These are phyloP conservation scores for Bolborhynchus lineola DNA, from an alignment of 2,113 vertebrate genomes.

Conservation along the genomic window DNA sequence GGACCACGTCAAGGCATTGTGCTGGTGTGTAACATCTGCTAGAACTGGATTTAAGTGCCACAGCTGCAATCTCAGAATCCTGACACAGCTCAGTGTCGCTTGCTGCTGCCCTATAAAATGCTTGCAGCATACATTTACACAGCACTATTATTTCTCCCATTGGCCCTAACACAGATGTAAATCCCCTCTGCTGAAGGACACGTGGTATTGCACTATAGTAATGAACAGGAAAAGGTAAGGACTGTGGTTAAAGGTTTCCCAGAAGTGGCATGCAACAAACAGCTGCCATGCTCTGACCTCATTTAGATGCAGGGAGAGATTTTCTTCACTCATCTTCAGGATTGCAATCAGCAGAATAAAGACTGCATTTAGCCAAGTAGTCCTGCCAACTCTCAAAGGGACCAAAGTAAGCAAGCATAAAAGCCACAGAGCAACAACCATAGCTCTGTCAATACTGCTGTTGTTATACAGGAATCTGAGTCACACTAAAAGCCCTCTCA, in stretches of 20 bases:
- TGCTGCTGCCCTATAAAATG: background rate
- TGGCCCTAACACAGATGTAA: background rate
- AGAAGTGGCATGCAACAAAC: background rate
- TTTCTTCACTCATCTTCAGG: background rate
- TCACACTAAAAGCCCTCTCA: background rate
- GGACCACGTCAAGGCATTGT: background rate
- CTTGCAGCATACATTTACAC: background rate
- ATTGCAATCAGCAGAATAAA: background rate
- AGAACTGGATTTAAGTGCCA: background rate
- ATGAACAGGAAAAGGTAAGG: background rate
- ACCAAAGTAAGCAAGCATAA: background rate
- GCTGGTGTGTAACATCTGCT: background rate
- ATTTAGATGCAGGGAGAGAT: background rate
- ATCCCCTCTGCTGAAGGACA: background rate
- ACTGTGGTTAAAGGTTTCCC: background rate
- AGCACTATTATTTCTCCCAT: background rate
- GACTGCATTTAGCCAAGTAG: background rate
- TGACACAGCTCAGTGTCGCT: rapidly evolving
- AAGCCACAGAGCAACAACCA: background rate
- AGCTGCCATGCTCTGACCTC: background rate
- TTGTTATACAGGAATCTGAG: conserved; percentile 24
- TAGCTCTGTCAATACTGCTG: background rate
- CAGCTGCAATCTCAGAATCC: background rate
- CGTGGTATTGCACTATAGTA: background rate
- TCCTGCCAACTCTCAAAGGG: background rate